Evolutionary conservation across 2,888 invertebrate species (phyloP).

Genomic region (Apodemia duryi): DNA sequence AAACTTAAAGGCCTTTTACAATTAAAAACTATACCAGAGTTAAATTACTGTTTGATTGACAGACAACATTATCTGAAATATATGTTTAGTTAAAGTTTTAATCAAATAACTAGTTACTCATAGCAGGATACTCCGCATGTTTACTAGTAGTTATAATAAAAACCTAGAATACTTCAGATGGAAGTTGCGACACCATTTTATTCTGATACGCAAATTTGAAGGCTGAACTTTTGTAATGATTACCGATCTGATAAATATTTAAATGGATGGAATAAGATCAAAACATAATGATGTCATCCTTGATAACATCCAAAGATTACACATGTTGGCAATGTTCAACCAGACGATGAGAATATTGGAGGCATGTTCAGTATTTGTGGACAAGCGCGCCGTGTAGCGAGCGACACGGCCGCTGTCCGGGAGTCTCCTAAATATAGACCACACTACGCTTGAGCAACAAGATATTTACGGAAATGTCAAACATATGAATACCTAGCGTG

Average conservation of each 20-base stretch:
- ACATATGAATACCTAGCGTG: conserved; percentile 40
- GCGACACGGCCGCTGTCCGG: conserved; percentile 27
- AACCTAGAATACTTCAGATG: too few species aligned
- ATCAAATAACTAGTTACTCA: too few species aligned
- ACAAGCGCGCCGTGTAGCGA: neutral
- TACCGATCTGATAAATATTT: neutral
- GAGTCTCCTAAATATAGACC: conserved; percentile 35
- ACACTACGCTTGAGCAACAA: conserved; percentile 30
- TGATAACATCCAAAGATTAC: conserved; percentile 3
- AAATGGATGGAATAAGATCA: neutral
- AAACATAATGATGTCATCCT: neutral
- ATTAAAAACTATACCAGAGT: neutral
- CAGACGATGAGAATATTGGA: neutral
- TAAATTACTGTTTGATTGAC: neutral
- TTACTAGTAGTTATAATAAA: too few species aligned
- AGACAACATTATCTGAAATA: too few species aligned
- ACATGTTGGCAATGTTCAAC: neutral
- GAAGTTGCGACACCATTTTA: too few species aligned
- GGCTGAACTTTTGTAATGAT: neutral
- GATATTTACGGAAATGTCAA: conserved; percentile 48
- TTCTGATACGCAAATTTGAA: neutral
- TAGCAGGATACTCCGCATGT: too few species aligned
- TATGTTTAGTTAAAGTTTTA: too few species aligned
- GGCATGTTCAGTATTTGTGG: neutral
- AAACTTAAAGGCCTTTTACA: neutral